Percentiles rank a stretch among this genome's conserved stretches.
phyloP scores from a whole-genome alignment of 2,113 vertebrate genomes.

The Tachuris rubrigastra region DNA sequence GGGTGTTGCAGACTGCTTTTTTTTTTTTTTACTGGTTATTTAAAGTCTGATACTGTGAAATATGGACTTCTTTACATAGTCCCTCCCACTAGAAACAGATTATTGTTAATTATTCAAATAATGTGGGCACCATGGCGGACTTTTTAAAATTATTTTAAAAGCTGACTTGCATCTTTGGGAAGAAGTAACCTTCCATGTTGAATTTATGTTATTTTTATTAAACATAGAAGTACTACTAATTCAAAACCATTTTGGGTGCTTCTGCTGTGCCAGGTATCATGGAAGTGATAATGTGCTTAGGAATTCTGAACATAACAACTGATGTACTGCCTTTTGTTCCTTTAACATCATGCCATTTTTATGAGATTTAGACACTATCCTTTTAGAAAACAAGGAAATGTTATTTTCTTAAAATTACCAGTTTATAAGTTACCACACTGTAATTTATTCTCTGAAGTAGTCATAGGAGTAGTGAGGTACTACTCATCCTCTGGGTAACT shows the following conservation, averaged over 20 bases:
- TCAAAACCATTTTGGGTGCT: background rate
- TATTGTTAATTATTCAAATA: background rate
- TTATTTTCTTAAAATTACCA: background rate
- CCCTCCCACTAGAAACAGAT: background rate
- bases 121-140: background rate
- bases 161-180: background rate
- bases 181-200: background rate
- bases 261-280: background rate
- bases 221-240: background rate
- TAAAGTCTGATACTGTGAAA: background rate
- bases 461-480: background rate
- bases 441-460: background rate
- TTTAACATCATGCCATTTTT: background rate
- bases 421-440: background rate
- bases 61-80: background rate
- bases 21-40: background rate
- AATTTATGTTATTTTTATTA: background rate
- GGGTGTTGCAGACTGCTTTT: background rate
- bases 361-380: background rate
- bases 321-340: background rate
- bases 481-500: background rate
- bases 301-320: background rate
- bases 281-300: background rate
- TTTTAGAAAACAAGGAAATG: background rate
- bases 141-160: background rate